Evolutionary conservation across 1,140 invertebrate genomes (phyloP), one percentile per base, ranked within the genome.

Genomic region (Monomorium pharaonis): DNA sequence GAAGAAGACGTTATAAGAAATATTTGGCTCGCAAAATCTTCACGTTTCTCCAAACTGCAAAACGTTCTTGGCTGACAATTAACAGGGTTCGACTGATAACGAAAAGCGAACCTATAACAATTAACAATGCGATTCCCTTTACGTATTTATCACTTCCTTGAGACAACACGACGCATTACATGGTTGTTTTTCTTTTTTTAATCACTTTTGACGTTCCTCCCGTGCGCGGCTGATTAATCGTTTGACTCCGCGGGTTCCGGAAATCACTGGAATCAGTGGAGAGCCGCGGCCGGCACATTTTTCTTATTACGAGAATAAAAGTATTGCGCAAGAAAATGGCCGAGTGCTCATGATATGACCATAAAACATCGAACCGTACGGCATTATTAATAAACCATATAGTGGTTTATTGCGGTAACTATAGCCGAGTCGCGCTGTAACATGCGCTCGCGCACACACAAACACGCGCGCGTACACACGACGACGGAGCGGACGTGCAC

Each of bases 381-480:
- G 89, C 90, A 94, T 94, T 94, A 94, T 94, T 94, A 94, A 94
- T 94, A 94, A 94, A 93, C 89, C 88, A 88, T 91, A 90, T 77
- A 86, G 78, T 85, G 89, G 90, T 91, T 92, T 91, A 92, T 93
- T 91, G 90, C 91, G 84, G 88, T 89, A 86, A 92, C 88, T 89
- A 91, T 91, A 91, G 86, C 84, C 58, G 24, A 72, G 47, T 84
- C 67, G 84, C 76, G 81, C 58, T 74, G 62, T 65, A 65, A 77
- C 74, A 58, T 56, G 54, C 62, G 58, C 74, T 27, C 54, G n/a
- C 42, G 16, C 78, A 24, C 24, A 16, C 24, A 49, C 16, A n/a
- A 14, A 33, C 47, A 81, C 47, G 44, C 84, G 21, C 54, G 54
- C 58, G 44, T 54, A 56, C 78, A 76, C 69, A 81, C 69, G 12